Conservation (phyloP, 2,797 vertebrate genomes). For the Hemitrygon akajei region DNA sequence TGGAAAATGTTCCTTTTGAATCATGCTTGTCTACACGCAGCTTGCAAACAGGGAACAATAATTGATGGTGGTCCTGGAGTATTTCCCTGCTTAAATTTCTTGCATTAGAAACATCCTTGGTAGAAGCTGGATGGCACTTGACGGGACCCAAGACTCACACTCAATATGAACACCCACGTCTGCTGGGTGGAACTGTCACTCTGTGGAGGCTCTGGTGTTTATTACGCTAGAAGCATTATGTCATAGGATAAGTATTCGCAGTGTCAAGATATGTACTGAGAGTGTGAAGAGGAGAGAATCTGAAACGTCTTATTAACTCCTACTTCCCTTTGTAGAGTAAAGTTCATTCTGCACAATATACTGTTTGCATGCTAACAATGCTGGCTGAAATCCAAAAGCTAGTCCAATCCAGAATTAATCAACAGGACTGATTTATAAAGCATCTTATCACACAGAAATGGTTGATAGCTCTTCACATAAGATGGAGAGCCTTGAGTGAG, state of each 20-base stretch:
- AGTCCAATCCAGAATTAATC: not conserved
- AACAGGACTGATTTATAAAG: not conserved
- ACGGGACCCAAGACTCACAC: not conserved
- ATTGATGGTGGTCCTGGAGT: not conserved
- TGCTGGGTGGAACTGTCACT: not conserved
- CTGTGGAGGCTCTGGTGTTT: not conserved
- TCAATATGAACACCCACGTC: not conserved
- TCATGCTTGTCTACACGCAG: not conserved
- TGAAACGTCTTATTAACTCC: not conserved
- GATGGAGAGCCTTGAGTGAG: not conserved
- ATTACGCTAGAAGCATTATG: not conserved
- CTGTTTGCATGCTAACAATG: not conserved
- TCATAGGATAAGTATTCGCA: not conserved
- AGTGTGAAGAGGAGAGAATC: not conserved
- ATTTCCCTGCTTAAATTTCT: not conserved
- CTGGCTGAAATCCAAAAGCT: not conserved
- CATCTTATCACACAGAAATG: not conserved
- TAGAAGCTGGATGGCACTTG: not conserved
- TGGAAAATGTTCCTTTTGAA: constrained; percentile 10
- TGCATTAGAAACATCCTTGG: not conserved
- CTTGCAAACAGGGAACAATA: not conserved
- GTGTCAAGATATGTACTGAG: not conserved
- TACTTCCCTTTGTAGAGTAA: not conserved
- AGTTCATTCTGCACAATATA: not conserved
- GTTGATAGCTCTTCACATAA: not conserved